Evolutionary conservation across 1,140 invertebrate species (phyloP).

Genomic region (Dinothrombium tinctorium): DNA sequence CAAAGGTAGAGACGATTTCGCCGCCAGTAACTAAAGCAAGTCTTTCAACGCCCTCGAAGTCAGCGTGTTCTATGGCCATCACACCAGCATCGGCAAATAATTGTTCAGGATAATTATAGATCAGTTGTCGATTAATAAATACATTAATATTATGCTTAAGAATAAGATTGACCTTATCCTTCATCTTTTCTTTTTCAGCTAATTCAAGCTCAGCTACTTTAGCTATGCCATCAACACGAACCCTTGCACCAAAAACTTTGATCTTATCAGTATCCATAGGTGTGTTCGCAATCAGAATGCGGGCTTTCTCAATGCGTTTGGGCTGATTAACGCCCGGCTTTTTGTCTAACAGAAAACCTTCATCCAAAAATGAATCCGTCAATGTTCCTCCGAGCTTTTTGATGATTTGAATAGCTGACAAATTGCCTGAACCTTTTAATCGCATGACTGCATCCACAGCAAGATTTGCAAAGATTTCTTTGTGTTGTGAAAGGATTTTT

Average conservation of each 20-base stretch:
- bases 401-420: constrained; percentile 91
- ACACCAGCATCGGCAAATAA: constrained; percentile 91
- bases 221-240: constrained; percentile 88
- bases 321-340: constrained; percentile 77
- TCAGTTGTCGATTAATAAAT: constrained; percentile 96
- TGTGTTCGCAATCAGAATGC: constrained; percentile 97
- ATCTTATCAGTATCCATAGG: constrained; percentile 99
- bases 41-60: constrained; percentile 96
- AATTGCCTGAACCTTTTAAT: constrained; percentile 79
- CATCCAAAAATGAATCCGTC: constrained; percentile 86
- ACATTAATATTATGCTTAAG: constrained; percentile 87
- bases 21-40: constrained; percentile 84
- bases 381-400: constrained; percentile 82
- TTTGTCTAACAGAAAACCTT: constrained; percentile 93
- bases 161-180: constrained; percentile 95
- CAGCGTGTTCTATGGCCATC: constrained; percentile 99
- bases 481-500: constrained; percentile 92
- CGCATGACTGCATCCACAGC: constrained; percentile 84
- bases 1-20: constrained; percentile 97
- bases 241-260: constrained; percentile 94
- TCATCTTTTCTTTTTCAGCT: constrained; percentile 99
- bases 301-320: constrained; percentile 67
- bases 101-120: constrained; percentile 99
- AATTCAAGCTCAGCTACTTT: constrained; percentile 94
- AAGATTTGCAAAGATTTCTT: constrained; percentile 83